Conservation (phyloP, 2,888 invertebrate species). For the Scaptomyza cyrtandrae region DNA sequence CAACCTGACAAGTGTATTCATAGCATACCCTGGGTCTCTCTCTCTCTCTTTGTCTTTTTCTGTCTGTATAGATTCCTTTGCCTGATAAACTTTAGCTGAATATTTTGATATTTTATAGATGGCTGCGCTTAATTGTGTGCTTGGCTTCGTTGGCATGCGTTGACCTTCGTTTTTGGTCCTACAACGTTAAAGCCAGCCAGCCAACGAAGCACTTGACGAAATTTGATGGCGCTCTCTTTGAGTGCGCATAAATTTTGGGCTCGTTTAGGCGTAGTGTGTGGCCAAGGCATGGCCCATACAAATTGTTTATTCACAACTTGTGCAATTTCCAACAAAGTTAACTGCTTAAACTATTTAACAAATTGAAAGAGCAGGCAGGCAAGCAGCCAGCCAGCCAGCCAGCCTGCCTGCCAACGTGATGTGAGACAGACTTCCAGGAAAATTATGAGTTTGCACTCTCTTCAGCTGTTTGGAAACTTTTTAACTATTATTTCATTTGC, state of each 20-base stretch:
- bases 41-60: background rate
- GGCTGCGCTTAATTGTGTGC: conserved; percentile 59
- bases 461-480: conserved; percentile 36
- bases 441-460: conserved; percentile 7
- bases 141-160: conserved; percentile 21
- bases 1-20: background rate
- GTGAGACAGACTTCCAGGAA: conserved; percentile 10
- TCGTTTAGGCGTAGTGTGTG: conserved; percentile 23
- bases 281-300: conserved; percentile 7
- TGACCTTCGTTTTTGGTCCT: conserved; percentile 42
- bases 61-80: background rate
- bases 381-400: background rate
- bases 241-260: conserved; percentile 37
- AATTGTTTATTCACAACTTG: conserved; percentile 28
- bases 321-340: conserved; percentile 21
- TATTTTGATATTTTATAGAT: conserved; percentile 61
- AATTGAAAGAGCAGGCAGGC: background rate
- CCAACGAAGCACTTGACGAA: conserved; percentile 15
- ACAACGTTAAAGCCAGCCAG: conserved; percentile 22
- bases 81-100: conserved; percentile 26
- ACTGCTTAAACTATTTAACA: conserved; percentile 8
- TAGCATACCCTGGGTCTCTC: conserved; percentile 3
- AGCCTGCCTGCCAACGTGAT: background rate
- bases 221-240: conserved; percentile 15
- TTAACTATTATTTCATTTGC: conserved; percentile 42